phyloP scores from a whole-genome alignment of 2,888 invertebrate genomes.

The Pinctada fucata region DNA sequence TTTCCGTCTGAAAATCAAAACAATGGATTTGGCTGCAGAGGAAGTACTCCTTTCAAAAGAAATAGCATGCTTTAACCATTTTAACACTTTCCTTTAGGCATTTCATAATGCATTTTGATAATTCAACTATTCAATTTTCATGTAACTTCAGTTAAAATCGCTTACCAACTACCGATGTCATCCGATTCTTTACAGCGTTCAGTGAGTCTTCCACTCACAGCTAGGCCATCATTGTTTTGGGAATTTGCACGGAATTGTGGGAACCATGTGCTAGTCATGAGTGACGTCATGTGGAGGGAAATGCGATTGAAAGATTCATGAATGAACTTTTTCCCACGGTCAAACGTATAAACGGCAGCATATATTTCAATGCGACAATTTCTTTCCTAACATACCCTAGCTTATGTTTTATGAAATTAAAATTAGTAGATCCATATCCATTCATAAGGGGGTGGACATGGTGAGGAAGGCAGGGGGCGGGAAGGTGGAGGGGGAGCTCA shows the following conservation, averaged over 20 bases:
- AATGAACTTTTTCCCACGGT: no score
- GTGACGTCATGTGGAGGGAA: conserved; percentile 65
- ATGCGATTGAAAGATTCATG: conserved; percentile 24
- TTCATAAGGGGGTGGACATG: no score
- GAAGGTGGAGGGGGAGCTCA: no score
- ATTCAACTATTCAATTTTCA: conserved; percentile 1
- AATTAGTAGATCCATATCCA: no score
- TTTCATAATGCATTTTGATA: no score
- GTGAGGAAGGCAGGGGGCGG: no score
- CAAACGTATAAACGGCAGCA: background rate
- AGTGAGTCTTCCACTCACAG: conserved; percentile 47
- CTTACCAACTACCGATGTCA: conserved; percentile 52
- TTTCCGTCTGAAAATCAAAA: conserved; percentile 29
- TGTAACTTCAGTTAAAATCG: background rate
- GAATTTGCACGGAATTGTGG: conserved; percentile 60
- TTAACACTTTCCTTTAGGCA: no score
- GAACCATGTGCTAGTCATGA: conserved; percentile 54
- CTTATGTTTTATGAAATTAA: no score
- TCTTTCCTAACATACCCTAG: no score
- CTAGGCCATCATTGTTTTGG: conserved; percentile 64
- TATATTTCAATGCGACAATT: no score
- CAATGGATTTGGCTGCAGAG: conserved; percentile 44
- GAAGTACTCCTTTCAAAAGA: conserved; percentile 28
- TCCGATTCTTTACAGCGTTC: conserved; percentile 62
- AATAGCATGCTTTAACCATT: no score